Percentiles rank a stretch among this genome's conserved stretches.
Evolutionary conservation across 1,140 invertebrate genomes (phyloP).

Genomic region (Magallana angulata): DNA sequence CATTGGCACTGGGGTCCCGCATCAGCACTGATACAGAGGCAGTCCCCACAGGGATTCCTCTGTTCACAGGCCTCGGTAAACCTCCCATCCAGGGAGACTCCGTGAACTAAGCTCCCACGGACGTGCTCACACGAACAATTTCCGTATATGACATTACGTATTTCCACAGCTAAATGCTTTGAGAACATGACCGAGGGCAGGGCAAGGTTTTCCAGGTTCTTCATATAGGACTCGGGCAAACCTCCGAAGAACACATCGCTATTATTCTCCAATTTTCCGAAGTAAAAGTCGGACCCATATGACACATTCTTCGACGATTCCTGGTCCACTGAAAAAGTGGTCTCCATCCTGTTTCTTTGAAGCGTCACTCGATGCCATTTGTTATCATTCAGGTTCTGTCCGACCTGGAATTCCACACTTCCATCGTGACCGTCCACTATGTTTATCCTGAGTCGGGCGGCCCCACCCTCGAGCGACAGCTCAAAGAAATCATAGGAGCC

Average conservation of each 20-base stretch:
- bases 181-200: slow-evolving; percentile 64
- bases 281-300: slow-evolving; percentile 63
- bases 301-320: slow-evolving; percentile 72
- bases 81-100: slow-evolving; percentile 49
- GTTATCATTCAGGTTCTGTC: slow-evolving; percentile 67
- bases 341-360: slow-evolving; percentile 61
- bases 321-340: slow-evolving; percentile 77
- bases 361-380: slow-evolving; percentile 71
- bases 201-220: slow-evolving; percentile 57
- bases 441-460: slow-evolving; percentile 84
- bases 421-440: slow-evolving; percentile 82
- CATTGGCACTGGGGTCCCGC: slow-evolving; percentile 66
- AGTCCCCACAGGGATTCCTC: slow-evolving; percentile 68
- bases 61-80: slow-evolving; percentile 71
- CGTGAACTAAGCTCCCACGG: slow-evolving; percentile 65
- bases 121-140: slow-evolving; percentile 74
- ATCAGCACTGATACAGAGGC: slow-evolving; percentile 69
- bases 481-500: slow-evolving; percentile 97
- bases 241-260: slow-evolving; percentile 74
- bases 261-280: slow-evolving; percentile 57
- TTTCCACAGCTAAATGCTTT: slow-evolving; percentile 62
- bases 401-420: slow-evolving; percentile 90
- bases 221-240: slow-evolving; percentile 63
- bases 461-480: slow-evolving; percentile 94
- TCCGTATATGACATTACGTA: slow-evolving; percentile 75